Base-by-base conservation (phyloP, 2,888 invertebrate genomes). In the Heliconius ethilla region DNA sequence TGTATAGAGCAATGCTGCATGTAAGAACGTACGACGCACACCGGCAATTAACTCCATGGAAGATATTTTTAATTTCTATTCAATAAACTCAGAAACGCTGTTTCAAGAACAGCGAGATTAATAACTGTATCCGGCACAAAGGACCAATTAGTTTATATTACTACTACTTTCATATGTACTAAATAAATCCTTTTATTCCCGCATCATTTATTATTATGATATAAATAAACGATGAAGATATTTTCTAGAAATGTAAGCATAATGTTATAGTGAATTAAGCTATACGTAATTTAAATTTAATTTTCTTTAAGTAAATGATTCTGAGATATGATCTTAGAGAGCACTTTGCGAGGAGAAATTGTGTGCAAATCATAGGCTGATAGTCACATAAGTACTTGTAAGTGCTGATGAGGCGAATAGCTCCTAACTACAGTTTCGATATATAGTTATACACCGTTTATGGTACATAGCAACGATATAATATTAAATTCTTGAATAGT, bases 81-180 rank as follows among this genome's bases (percentile, higher is more conserved):
- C 40, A 74, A 74, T 74, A 63, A 69, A 45, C 74, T 74, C 45
- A 74, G 74, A 45, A 74, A 74, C 62, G 29, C 59, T 45, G 63
- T 74, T 74, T 74, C 74, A 62, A 74, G 74, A 74, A 37, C 59
- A 33, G 29, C 70, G 37, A 59, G 55, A 59, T 75, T 78, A 63
- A 37, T 79, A 63, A 70, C 75, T 78, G 70, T 75, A 81, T 78
- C 82, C 74, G 82, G 81, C 82, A 82, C 85, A 83, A 83, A 76
- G 84, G 75, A 70, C 69, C 62, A 78, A 75, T 62, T 74, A 74
- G 73, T 74, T 40, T 74, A 40, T 63, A 63, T 70, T 74, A 40
- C 40, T 74, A 63, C 40, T 40, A 63, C 27, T 74, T 72, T 72
- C 40, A 27, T 74, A 63, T 62, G 62, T 63, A 22, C 27, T 74